phyloP scores from a whole-genome alignment of 2,113 vertebrate genomes.

The Fukomys damarensis region DNA sequence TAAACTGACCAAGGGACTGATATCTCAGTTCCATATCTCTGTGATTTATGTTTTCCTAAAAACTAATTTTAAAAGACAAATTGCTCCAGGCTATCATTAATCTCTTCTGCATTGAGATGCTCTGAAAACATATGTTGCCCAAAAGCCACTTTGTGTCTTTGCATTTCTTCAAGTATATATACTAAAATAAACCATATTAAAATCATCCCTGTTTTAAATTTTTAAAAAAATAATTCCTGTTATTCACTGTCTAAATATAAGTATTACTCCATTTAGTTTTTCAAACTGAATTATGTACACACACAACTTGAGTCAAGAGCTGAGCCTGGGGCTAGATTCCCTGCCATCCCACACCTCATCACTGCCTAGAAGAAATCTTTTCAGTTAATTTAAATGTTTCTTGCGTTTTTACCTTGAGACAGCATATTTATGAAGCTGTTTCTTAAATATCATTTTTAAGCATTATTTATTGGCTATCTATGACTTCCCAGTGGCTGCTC shows the following conservation, averaged over 20 bases:
- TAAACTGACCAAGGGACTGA: not conserved
- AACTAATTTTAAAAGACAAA: conserved; percentile 63
- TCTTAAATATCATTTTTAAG: not conserved
- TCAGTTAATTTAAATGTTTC: not conserved
- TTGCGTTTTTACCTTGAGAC: not conserved
- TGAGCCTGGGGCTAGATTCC: not conserved
- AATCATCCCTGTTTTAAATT: not conserved
- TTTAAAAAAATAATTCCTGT: not conserved
- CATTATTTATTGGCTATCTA: not conserved
- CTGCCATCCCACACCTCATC: not conserved
- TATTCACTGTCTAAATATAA: not conserved
- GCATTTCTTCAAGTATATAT: not conserved
- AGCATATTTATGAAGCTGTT: not conserved
- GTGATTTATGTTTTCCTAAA: conserved; percentile 49
- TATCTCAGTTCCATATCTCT: not conserved
- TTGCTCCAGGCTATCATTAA: not conserved
- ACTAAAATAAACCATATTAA: not conserved
- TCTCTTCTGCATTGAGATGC: conserved; percentile 26
- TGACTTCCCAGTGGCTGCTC: not conserved
- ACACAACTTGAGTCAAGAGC: conserved; percentile 16
- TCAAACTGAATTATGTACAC: not conserved
- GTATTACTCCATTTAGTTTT: conserved; percentile 12
- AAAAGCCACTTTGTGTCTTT: not conserved
- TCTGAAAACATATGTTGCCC: conserved; percentile 35
- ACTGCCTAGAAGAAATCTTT: not conserved